A percentile compares a stretch with the other conserved stretches of the same genome.
phyloP scores from a whole-genome alignment of 2,113 vertebrate species.

The Odocoileus hemionus region DNA sequence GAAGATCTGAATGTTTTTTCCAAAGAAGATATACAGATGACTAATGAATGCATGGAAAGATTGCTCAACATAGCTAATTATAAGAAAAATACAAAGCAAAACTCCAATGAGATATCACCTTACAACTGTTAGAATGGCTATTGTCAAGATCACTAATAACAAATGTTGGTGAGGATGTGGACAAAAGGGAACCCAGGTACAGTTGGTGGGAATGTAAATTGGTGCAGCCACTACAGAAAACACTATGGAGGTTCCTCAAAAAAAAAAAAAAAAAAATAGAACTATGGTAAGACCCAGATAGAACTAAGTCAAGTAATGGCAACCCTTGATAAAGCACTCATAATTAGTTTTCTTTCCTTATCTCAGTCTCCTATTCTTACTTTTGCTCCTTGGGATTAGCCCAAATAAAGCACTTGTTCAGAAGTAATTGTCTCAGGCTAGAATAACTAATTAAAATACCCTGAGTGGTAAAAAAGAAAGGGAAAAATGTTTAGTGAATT shows the following conservation, averaged over 20 bases:
- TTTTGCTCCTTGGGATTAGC: background rate
- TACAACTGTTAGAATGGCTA: background rate
- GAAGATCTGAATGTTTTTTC: background rate
- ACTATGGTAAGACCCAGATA: background rate
- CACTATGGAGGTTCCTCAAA: background rate
- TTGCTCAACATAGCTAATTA: background rate
- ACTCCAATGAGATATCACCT: background rate
- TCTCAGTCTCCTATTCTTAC: background rate
- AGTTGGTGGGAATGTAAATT: background rate
- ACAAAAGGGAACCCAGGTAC: background rate
- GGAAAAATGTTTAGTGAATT: background rate
- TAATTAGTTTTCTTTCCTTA: background rate
- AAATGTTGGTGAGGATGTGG: background rate
- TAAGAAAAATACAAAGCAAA: background rate
- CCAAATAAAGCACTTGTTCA: background rate
- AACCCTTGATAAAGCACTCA: background rate
- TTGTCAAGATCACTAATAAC: background rate
- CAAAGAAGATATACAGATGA: background rate
- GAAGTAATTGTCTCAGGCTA: background rate
- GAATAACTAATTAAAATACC: background rate
- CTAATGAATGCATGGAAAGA: background rate
- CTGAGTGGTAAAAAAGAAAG: background rate
- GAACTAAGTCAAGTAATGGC: background rate
- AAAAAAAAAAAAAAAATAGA: background rate
- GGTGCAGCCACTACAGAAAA: background rate